phyloP scores from a whole-genome alignment of 2,888 invertebrate species.

The Zaprionus lineosus region DNA sequence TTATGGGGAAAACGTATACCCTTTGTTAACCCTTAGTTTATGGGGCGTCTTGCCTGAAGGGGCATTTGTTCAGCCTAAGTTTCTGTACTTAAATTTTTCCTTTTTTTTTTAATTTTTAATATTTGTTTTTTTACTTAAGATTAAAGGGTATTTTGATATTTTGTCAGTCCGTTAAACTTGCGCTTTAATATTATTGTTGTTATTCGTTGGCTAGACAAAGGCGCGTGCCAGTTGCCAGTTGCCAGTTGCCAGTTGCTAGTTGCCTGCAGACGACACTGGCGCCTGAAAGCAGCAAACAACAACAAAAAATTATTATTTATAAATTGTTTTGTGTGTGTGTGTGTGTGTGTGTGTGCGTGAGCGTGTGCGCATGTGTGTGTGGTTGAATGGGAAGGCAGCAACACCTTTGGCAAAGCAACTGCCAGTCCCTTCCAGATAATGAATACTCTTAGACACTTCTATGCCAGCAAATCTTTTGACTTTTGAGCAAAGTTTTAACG shows the following conservation, averaged over 20 bases:
- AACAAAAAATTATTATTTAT: constrained; percentile 73
- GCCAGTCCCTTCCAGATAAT: not conserved
- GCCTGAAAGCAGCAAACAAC: constrained; percentile 50
- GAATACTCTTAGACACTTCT: constrained; percentile 5
- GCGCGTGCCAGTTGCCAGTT: constrained; percentile 54
- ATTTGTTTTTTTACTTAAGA: not conserved
- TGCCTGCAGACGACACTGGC: constrained; percentile 57
- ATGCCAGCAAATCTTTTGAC: constrained; percentile 45
- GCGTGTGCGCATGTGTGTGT: not conserved
- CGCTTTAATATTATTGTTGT: not conserved
- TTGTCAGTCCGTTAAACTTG: not conserved
- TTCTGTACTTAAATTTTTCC: too few species aligned
- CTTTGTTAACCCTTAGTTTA: too few species aligned
- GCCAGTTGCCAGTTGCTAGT: constrained; percentile 46
- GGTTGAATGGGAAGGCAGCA: constrained; percentile 1
- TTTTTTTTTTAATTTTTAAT: too few species aligned
- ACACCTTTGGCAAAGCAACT: constrained; percentile 41
- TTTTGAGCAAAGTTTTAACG: constrained; percentile 39
- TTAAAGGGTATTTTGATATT: constrained; percentile 7
- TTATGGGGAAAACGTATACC: too few species aligned
- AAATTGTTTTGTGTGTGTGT: constrained; percentile 49
- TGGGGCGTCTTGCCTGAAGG: too few species aligned
- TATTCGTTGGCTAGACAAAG: constrained; percentile 43
- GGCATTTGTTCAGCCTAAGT: too few species aligned
- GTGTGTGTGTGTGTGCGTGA: constrained; percentile 17